Percentiles rank a stretch among this genome's conserved stretches.
phyloP scores from a whole-genome alignment of 2,113 vertebrate genomes.

The Arvicanthis niloticus region DNA sequence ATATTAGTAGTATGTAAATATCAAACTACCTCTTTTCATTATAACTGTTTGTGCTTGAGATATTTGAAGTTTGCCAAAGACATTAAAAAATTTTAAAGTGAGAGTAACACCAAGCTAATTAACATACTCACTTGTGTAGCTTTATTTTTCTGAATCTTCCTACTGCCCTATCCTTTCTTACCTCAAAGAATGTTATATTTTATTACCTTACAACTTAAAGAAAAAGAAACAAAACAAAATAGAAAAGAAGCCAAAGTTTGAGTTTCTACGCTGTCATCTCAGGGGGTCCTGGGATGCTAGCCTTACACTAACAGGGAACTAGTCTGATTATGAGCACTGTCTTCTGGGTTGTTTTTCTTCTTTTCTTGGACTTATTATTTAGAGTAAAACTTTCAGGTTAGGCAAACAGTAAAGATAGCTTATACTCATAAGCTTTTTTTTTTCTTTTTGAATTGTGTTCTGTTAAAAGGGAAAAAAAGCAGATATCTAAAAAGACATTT shows the following conservation, averaged over 20 bases:
- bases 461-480: neutral
- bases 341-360: neutral
- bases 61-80: conserved; percentile 44
- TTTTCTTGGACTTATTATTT: neutral
- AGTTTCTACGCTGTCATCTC: neutral
- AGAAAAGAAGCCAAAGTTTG: neutral
- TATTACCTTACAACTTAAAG: neutral
- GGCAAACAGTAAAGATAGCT: neutral
- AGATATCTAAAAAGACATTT: neutral
- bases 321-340: neutral
- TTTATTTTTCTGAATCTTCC: neutral
- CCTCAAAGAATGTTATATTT: neutral
- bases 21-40: conserved; percentile 20
- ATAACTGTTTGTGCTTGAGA: conserved; percentile 43
- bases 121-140: neutral
- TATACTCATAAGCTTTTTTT: neutral
- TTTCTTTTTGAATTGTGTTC: conserved; percentile 14
- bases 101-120: neutral
- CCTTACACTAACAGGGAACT: neutral
- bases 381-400: neutral
- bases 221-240: neutral
- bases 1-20: conserved; percentile 52
- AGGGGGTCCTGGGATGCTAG: neutral
- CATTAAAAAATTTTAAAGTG: conserved; percentile 38
- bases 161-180: neutral